A percentile compares a stretch with the other conserved stretches of the same genome.
Conservation (phyloP, 2,797 vertebrate species). For the Avahi laniger region DNA sequence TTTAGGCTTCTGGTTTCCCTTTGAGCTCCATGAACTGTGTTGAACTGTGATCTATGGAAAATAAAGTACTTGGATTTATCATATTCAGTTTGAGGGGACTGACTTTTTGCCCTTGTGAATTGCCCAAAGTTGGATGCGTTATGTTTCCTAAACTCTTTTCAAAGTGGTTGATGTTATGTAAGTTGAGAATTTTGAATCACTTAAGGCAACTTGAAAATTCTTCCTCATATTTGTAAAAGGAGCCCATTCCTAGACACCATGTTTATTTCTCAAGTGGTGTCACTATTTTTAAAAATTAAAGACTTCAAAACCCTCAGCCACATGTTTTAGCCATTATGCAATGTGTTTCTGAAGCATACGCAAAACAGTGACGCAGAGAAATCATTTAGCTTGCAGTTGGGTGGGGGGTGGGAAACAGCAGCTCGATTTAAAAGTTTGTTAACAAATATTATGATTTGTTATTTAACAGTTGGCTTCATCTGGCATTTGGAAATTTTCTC, state of each 20-base stretch:
- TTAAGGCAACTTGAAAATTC: conserved; percentile 7
- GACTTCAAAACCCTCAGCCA: conserved; percentile 49
- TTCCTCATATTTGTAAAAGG: not conserved
- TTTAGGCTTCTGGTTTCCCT: not conserved
- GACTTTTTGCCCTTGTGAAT: not conserved
- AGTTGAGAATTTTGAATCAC: conserved; percentile 66
- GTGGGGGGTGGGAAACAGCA: not conserved
- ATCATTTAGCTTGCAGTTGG: not conserved
- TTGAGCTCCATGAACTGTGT: not conserved
- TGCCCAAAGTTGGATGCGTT: conserved; percentile 1
- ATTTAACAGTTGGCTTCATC: conserved; percentile 62
- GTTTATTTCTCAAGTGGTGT: conserved; percentile 33
- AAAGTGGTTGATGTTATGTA: conserved; percentile 46
- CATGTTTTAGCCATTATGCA: conserved; percentile 54
- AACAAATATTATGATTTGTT: conserved; percentile 65
- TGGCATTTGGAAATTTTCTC: conserved; percentile 49
- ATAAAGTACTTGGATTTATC: not conserved
- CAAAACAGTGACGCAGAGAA: conserved; percentile 54
- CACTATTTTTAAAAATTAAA: conserved; percentile 63
- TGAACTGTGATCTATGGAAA: not conserved
- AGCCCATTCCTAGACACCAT: conserved; percentile 36
- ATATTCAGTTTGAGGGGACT: conserved; percentile 18
- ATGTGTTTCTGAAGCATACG: not conserved
- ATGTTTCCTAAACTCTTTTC: conserved; percentile 47
- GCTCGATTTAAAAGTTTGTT: conserved; percentile 46